Evolutionary conservation across 2,888 invertebrate genomes (phyloP).

Genomic region (Synergus gifuensis): DNA sequence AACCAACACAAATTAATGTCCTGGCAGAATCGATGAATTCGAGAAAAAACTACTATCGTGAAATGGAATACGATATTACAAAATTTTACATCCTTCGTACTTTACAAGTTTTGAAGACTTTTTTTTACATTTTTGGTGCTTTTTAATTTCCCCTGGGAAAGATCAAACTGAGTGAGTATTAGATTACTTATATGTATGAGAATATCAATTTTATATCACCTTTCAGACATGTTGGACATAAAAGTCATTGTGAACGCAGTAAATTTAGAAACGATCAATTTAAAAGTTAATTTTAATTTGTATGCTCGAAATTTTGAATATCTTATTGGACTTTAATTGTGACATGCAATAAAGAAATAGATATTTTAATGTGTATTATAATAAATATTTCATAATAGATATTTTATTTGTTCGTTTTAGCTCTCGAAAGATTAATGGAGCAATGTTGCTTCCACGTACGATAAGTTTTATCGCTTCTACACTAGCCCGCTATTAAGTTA

Average conservation of each 20-base stretch:
- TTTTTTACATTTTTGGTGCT: background rate
- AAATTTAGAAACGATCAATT: background rate
- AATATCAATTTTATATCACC: background rate
- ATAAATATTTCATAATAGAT: background rate
- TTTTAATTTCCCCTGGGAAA: conserved; percentile 18
- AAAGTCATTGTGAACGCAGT: background rate
- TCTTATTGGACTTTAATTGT: too few species aligned
- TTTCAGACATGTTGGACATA: background rate
- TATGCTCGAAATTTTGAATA: background rate
- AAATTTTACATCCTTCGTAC: background rate
- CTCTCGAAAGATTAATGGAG: conserved; percentile 10
- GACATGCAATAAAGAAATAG: too few species aligned
- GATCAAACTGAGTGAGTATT: background rate
- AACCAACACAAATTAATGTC: conserved; percentile 23
- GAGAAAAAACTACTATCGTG: background rate
- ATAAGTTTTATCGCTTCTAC: conserved; percentile 57
- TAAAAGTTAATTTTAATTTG: background rate
- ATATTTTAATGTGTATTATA: too few species aligned
- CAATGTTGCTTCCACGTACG: conserved; percentile 37
- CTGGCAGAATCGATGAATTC: conserved; percentile 12
- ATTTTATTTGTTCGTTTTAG: background rate
- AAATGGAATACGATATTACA: background rate
- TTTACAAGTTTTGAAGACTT: background rate
- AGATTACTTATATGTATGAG: background rate
- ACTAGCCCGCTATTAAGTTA: conserved; percentile 60